These are phyloP conservation scores for Eospalax fontanierii DNA, from an alignment of 2,797 vertebrate genomes.

Conservation along the genomic window DNA sequence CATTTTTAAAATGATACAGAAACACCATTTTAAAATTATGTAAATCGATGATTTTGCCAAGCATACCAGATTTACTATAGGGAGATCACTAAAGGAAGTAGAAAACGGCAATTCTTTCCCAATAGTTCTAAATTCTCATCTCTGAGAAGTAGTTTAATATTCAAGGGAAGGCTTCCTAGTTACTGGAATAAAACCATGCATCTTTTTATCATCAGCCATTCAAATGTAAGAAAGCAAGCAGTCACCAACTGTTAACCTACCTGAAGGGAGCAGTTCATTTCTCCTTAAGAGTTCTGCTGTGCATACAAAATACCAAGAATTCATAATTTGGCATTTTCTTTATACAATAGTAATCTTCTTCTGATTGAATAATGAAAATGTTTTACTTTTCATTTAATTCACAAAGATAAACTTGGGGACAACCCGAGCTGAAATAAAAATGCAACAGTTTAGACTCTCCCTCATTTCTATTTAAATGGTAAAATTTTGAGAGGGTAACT, in stretches of 20 bases:
- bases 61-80: neutral
- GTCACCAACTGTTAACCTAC: slow-evolving; percentile 14
- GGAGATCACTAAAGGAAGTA: slow-evolving; percentile 53
- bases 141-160: slow-evolving; percentile 50
- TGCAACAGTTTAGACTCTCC: neutral
- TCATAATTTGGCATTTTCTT: slow-evolving; percentile 49
- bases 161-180: neutral
- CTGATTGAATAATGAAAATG: slow-evolving; percentile 30
- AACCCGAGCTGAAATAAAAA: slow-evolving; percentile 53
- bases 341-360: slow-evolving; percentile 26
- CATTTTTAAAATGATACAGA: slow-evolving; percentile 65
- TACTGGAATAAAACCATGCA: slow-evolving; percentile 58
- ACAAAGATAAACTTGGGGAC: slow-evolving; percentile 44
- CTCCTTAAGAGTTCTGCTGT: slow-evolving; percentile 22
- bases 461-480: slow-evolving; percentile 44
- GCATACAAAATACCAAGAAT: slow-evolving; percentile 52
- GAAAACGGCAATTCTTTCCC: slow-evolving; percentile 54
- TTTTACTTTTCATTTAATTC: slow-evolving; percentile 48
- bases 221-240: slow-evolving; percentile 30
- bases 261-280: slow-evolving; percentile 30
- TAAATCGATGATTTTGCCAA: slow-evolving; percentile 62
- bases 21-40: slow-evolving; percentile 62
- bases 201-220: slow-evolving; percentile 59
- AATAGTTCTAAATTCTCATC: slow-evolving; percentile 28
- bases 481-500: slow-evolving; percentile 7